Percentiles rank a stretch among this genome's conserved stretches.
Evolutionary conservation across 1,140 invertebrate species (phyloP).

Genomic region (Drosophila ambigua): DNA sequence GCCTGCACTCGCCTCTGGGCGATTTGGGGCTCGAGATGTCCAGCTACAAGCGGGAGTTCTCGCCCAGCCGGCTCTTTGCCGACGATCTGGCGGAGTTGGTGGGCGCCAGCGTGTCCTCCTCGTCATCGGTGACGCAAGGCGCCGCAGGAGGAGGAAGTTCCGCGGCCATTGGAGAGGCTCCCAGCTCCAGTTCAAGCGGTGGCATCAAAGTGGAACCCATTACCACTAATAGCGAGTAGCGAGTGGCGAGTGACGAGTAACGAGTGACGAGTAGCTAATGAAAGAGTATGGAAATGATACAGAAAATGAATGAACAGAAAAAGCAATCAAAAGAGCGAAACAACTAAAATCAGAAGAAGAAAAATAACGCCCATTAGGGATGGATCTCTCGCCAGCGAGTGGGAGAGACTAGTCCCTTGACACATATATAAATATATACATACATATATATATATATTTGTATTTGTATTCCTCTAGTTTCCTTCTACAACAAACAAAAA

Average conservation of each 20-base stretch:
- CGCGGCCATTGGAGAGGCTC: conserved; percentile 13
- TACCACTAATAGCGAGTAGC: conserved; percentile 84
- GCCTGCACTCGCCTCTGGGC: conserved; percentile 85
- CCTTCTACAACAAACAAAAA: conserved; percentile 14
- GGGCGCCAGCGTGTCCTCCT: conserved; percentile 52
- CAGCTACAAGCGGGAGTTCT: conserved; percentile 87
- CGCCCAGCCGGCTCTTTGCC: conserved; percentile 87
- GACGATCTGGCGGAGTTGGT: conserved; percentile 85
- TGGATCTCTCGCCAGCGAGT: conserved; percentile 2
- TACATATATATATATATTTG: conserved; percentile 22
- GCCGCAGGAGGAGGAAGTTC: conserved; percentile 18
- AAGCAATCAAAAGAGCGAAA: conserved; percentile 8
- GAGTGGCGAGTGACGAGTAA: not conserved
- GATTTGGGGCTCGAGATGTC: conserved; percentile 87
- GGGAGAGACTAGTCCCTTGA: too few relatives aligned
- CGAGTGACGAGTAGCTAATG: conserved; percentile 7
- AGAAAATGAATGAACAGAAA: not conserved
- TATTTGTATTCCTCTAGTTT: conserved; percentile 49
- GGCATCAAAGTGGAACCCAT: conserved; percentile 85
- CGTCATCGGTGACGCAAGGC: conserved; percentile 39
- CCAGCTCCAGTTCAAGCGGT: conserved; percentile 29
- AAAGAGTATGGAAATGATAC: conserved; percentile 11
- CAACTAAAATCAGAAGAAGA: too few relatives aligned
- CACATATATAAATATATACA: too few relatives aligned
- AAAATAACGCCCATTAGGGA: not conserved